Evolutionary conservation across 2,797 vertebrate species (phyloP).

Genomic region (Coreius guichenoti): DNA sequence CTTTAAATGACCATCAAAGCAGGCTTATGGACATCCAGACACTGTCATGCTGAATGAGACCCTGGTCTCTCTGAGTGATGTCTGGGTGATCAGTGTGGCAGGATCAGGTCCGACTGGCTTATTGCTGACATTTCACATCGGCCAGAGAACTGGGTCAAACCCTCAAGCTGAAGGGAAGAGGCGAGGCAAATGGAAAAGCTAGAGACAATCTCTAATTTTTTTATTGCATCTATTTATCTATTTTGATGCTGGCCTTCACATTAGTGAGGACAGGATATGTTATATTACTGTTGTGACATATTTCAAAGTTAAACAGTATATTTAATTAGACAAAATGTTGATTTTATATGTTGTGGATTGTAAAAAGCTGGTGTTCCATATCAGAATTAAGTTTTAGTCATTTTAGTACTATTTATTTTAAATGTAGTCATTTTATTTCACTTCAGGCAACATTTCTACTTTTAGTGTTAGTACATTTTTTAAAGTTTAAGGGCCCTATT

Average conservation of each 20-base stretch:
- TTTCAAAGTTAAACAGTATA: background rate
- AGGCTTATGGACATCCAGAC: slow-evolving; percentile 1
- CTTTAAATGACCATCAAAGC: slow-evolving; percentile 21
- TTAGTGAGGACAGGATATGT: background rate
- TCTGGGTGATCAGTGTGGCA: slow-evolving; percentile 1
- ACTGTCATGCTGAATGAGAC: slow-evolving; percentile 6
- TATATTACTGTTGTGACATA: background rate
- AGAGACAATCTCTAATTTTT: background rate
- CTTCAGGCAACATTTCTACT: background rate
- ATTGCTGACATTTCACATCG: slow-evolving; percentile 36
- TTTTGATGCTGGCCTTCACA: slow-evolving; percentile 23
- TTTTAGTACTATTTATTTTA: no score
- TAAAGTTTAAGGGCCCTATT: no score
- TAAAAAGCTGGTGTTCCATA: background rate
- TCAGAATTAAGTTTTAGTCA: background rate
- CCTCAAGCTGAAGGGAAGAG: background rate
- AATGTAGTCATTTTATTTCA: no score
- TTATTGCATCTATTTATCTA: slow-evolving; percentile 29
- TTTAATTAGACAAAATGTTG: background rate
- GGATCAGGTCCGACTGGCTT: slow-evolving; percentile 5
- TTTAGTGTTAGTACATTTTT: background rate
- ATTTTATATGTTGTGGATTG: background rate
- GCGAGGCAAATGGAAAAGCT: slow-evolving; percentile 18
- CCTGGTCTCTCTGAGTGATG: slow-evolving; percentile 3
- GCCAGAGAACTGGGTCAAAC: slow-evolving; percentile 30